Evolutionary conservation across 2,797 vertebrate species (phyloP).

Genomic region (Geotrypetes seraphini): DNA sequence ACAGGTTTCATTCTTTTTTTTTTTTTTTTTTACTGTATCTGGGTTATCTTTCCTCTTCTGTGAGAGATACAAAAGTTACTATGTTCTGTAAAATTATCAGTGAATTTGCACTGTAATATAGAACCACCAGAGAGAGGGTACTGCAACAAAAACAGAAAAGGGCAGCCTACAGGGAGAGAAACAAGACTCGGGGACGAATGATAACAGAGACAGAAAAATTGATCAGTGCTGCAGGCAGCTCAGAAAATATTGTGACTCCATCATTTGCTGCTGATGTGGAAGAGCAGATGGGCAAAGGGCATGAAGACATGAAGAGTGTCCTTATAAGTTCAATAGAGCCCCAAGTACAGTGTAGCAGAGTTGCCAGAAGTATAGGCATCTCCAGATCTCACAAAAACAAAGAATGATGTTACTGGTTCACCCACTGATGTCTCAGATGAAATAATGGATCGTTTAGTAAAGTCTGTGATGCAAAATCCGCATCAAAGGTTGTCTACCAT

Average conservation of each 20-base stretch:
- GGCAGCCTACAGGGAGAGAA: conserved; percentile 72
- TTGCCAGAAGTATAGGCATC: conserved; percentile 51
- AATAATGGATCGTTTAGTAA: conserved; percentile 88
- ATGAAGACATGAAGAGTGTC: conserved; percentile 80
- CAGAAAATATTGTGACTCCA: conserved; percentile 27
- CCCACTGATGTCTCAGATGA: conserved; percentile 82
- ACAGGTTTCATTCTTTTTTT: conserved; percentile 91
- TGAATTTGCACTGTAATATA: conserved; percentile 89
- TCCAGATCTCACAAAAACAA: conserved; percentile 25
- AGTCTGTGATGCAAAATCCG: conserved; percentile 81
- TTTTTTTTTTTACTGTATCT: no score
- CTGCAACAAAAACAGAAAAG: conserved; percentile 77
- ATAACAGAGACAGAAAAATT: conserved; percentile 95
- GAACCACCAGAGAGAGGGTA: conserved; percentile 76
- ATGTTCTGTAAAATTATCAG: conserved; percentile 80
- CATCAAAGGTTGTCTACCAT: conserved; percentile 65
- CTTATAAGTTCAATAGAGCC: conserved; percentile 49
- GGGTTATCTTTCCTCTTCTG: conserved; percentile 66
- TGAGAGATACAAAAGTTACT: conserved; percentile 67
- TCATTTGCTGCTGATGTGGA: conserved; percentile 41
- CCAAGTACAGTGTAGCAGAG: conserved; percentile 46
- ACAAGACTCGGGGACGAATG: conserved; percentile 84
- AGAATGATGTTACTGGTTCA: conserved; percentile 49
- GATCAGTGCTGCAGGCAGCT: conserved; percentile 54
- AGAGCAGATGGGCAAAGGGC: conserved; percentile 53